Percentiles rank a stretch among this genome's conserved stretches.
Conservation (phyloP, 2,888 invertebrate species). For the Sericinus montela region DNA sequence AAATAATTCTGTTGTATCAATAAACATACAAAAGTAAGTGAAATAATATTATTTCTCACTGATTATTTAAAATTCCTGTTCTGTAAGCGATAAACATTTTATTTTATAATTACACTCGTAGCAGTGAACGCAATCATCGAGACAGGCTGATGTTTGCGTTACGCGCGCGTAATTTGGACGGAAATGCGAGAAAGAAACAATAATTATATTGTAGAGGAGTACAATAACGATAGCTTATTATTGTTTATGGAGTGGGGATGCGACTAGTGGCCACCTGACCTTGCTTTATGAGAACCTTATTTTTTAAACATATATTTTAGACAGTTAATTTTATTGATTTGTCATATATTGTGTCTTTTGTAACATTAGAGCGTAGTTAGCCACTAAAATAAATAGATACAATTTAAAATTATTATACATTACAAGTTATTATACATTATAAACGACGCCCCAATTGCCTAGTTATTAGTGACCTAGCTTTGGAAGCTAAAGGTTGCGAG, state of each 20-base stretch:
- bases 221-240: slow-evolving; percentile 66
- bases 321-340: too few species aligned
- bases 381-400: too few species aligned
- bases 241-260: slow-evolving; percentile 43
- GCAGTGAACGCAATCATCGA: slow-evolving; percentile 34
- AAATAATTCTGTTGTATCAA: background rate
- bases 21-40: slow-evolving; percentile 22
- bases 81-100: slow-evolving; percentile 49
- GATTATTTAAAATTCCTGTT: slow-evolving; percentile 54
- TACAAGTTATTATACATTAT: too few species aligned
- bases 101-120: slow-evolving; percentile 55
- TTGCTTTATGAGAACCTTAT: slow-evolving; percentile 48
- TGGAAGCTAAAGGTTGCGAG: too few species aligned
- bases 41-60: slow-evolving; percentile 44
- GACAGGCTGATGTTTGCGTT: slow-evolving; percentile 24
- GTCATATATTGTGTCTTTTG: too few species aligned
- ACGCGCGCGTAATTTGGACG: slow-evolving; percentile 51
- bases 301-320: slow-evolving; percentile 21
- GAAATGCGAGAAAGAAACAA: slow-evolving; percentile 61
- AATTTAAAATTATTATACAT: too few species aligned
- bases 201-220: slow-evolving; percentile 61
- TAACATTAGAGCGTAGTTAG: too few species aligned
- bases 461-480: too few species aligned
- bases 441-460: too few species aligned
- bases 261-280: slow-evolving; percentile 33